phyloP scores from a whole-genome alignment of 2,888 invertebrate genomes.

The Theretra japonica region DNA sequence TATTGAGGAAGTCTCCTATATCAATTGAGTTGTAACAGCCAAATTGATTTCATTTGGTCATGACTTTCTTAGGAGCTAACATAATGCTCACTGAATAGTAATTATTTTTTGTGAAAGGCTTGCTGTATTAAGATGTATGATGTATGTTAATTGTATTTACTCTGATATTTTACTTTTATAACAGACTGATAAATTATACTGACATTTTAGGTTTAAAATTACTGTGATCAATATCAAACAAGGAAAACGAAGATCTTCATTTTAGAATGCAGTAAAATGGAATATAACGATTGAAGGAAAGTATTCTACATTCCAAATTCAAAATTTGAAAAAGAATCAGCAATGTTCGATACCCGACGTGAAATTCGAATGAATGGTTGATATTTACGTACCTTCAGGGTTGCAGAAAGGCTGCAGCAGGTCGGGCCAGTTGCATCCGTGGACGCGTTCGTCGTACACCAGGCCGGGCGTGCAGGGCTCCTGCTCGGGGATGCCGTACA shows the following conservation, averaged over 20 bases:
- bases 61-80: neutral
- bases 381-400: conserved; percentile 89
- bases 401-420: conserved; percentile 93
- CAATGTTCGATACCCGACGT: neutral
- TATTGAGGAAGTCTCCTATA: neutral
- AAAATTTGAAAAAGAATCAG: no score
- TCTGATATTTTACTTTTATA: no score
- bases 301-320: no score
- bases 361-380: neutral
- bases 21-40: neutral
- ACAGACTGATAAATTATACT: no score
- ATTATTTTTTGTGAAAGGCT: neutral
- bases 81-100: neutral
- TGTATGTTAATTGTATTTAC: no score
- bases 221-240: no score
- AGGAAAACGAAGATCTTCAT: no score
- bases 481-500: conserved; percentile 91
- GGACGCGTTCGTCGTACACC: conserved; percentile 94
- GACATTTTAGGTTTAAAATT: no score
- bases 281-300: no score
- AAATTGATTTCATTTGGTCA: neutral
- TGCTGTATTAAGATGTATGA: no score
- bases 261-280: no score
- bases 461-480: conserved; percentile 94
- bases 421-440: conserved; percentile 97